These are phyloP conservation scores for Diplodus puntazzo DNA, from an alignment of 2,797 vertebrate species.

Conservation along the genomic window DNA sequence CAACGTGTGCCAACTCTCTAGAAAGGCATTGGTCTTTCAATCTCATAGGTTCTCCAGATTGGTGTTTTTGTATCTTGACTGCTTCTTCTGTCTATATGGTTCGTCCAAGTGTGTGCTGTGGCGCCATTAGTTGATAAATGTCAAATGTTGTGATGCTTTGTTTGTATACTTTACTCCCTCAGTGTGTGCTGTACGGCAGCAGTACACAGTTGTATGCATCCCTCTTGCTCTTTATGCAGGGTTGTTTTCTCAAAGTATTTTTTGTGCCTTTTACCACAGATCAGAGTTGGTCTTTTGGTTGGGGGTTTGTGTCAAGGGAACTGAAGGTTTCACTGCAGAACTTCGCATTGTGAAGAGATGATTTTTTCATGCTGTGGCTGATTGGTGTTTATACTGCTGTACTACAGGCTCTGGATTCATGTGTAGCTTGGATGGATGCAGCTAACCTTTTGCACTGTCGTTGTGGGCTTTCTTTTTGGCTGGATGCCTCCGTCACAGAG, in stretches of 20 bases:
- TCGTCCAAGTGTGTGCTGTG: not conserved
- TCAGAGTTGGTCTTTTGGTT: no score
- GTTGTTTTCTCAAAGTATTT: not conserved
- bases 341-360: no score
- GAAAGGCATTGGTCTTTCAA: not conserved
- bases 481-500: conserved; percentile 21
- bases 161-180: not conserved
- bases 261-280: no score
- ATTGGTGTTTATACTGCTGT: not conserved
- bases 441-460: conserved; percentile 18
- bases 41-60: not conserved
- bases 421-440: not conserved
- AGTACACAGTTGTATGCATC: not conserved
- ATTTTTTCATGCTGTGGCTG: no score
- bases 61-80: not conserved
- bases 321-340: no score
- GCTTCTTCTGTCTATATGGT: not conserved
- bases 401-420: not conserved
- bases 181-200: not conserved
- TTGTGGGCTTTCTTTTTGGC: conserved; percentile 24
- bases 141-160: not conserved
- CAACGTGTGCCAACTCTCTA: not conserved
- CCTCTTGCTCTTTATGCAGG: not conserved
- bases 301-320: no score
- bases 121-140: not conserved